Evolutionary conservation across 2,113 vertebrate species (phyloP), one percentile per base, ranked within the genome.

Genomic region (Austrofundulus limnaeus): DNA sequence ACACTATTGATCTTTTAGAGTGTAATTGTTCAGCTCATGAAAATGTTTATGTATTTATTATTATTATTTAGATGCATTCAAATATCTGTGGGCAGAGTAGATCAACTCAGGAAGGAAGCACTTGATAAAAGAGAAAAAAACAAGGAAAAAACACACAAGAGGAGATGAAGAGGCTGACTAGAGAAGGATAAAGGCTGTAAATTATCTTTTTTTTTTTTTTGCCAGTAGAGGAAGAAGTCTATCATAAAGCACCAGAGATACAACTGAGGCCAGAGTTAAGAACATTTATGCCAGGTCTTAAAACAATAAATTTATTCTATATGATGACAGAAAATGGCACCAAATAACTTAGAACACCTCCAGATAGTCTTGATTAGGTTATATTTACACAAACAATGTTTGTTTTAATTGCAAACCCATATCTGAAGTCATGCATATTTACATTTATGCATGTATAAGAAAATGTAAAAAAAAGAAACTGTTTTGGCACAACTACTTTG

Each of bases 51-150:
- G 6, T 10, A 10, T 34, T 5, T 25, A 10, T 34, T n/a, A 43
- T 17, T 14, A 13, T 16, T 24, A 46, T 11, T 9, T 34, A n/a
- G n/a, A n/a, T 25, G 1, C 17, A 49, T 43, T 15, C 15, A 21
- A 31, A 17, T 48, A 47, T 69, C 24, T 34, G n/a, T n/a, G n/a
- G n/a, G n/a, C 60, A 71, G 65, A 76, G 62, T 24, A 19, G 25
- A 34, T 56, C 5, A 2, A 17, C 28, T 28, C 38, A 24, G 20
- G 24, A 75, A 34, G 31, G 65, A 67, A 31, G 28, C 63, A 76
- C 49, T 61, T 46, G 58, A 72, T 69, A 57, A 78, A 61, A 60
- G 9, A 21, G 59, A 57, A 51, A 54, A n/a, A 47, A 72, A 70
- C 52, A 78, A 69, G 12, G 5, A 20, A 42, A 60, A 28, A 45